Base-by-base conservation (phyloP, 2,888 invertebrate genomes). In the Zygaena filipendulae region DNA sequence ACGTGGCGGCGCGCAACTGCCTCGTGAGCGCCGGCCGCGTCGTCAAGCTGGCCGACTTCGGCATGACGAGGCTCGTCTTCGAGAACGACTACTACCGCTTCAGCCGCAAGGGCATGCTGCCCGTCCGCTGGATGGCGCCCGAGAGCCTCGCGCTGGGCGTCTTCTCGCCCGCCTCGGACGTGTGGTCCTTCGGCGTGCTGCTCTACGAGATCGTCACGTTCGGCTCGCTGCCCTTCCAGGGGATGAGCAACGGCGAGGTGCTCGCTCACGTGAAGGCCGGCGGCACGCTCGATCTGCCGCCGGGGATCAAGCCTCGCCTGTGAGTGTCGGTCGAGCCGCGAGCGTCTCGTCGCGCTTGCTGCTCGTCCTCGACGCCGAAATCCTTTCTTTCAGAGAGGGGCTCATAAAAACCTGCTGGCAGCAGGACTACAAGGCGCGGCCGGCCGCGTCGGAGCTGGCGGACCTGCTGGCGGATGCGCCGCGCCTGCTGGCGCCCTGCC, bases 41-140 rank as follows among this genome's bases (percentile, higher is more conserved):
- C 1, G 87, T 91, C 3, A 92, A 92, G 59, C 81, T 90, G 18
- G 91, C 90, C 2, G 95, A 96, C 67, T 96, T 95, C 66, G 95
- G 95, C 21, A 94, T 95, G 95, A 90, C 95, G 2, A 82, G 95
- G 23, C 87, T 91, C 1, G 91, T 91, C 60, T 91, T 87, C 59
- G 93, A 94, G 48, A 90, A 88, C 40, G 94, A 94, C 60, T 94
- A 94, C 62, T 95, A 95, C 68, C 87, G 89, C 40, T 94, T 95
- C 59, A 91, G 88, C 53, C 85, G 93, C 38, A 91, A 90, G 71
- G 90, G 91, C 55, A 89, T 92, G 88, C 68, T 94, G 41, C 94
- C 94, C 0, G 92, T 95, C 5, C 82, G 94, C 36, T 95, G 95
- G 95, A 95, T 95, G 95, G 88, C 95, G 1, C 95, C 95, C 0